Evolutionary conservation across 2,113 vertebrate species (phyloP).

Genomic region (Mastomys natalensis): DNA sequence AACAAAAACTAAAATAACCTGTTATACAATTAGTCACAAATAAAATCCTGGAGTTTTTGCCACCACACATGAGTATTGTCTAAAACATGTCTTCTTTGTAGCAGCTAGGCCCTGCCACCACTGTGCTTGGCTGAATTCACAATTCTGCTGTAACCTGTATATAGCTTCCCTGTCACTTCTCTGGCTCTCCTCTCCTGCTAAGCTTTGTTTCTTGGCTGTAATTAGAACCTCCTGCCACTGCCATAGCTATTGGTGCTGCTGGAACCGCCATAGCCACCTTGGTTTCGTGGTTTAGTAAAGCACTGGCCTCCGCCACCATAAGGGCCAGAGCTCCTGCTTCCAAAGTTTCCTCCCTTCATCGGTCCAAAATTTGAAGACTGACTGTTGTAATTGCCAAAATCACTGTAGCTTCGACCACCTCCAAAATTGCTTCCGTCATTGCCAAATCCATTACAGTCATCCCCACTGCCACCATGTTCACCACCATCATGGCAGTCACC

Average conservation of each 20-base stretch:
- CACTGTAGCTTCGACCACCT: not conserved
- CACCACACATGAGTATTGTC: slow-evolving; percentile 75
- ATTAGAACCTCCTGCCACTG: not conserved
- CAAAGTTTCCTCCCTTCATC: not conserved
- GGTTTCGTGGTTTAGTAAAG: not conserved
- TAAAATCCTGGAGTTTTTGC: not conserved
- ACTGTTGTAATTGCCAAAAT: not conserved
- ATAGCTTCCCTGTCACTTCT: slow-evolving; percentile 95
- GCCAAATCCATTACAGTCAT: too few relatives aligned
- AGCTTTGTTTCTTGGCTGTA: slow-evolving; percentile 93
- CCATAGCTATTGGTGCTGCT: not conserved
- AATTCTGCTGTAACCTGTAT: slow-evolving; percentile 95
- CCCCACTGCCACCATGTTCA: too few relatives aligned
- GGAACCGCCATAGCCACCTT: not conserved
- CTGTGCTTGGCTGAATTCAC: slow-evolving; percentile 82
- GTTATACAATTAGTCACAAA: not conserved
- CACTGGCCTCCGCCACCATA: not conserved
- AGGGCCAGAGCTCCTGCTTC: not conserved
- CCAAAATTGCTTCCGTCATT: too few relatives aligned
- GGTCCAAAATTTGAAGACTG: not conserved
- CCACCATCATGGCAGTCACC: too few relatives aligned
- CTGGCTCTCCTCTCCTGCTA: slow-evolving; percentile 94
- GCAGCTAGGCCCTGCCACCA: not conserved
- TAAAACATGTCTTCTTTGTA: slow-evolving; percentile 14
- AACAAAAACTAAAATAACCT: not conserved